phyloP scores from a whole-genome alignment of 2,888 invertebrate genomes.

The Andrena trimmerana region DNA sequence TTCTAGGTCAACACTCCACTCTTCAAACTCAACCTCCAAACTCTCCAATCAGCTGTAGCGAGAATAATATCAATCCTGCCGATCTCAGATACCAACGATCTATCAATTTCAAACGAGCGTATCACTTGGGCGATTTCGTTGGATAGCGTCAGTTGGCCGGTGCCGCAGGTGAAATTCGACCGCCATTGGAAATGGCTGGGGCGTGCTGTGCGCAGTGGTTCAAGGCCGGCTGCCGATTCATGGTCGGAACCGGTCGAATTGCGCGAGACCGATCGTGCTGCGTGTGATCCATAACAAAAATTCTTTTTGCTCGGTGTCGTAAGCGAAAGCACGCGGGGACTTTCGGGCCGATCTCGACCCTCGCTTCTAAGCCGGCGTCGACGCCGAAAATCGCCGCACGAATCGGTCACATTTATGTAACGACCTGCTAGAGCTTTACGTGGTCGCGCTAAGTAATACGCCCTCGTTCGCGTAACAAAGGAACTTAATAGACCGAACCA shows the following conservation, averaged over 20 bases:
- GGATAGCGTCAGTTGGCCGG: neutral
- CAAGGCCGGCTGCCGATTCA: slow-evolving; percentile 68
- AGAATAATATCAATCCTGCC: neutral
- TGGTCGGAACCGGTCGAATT: slow-evolving; percentile 59
- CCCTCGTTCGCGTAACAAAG: slow-evolving; percentile 37
- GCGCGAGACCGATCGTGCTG: slow-evolving; percentile 46
- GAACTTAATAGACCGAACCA: neutral
- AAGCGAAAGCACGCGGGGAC: slow-evolving; percentile 43
- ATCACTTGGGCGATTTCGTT: neutral
- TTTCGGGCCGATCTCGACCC: slow-evolving; percentile 19
- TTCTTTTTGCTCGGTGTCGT: slow-evolving; percentile 39
- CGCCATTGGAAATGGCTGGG: slow-evolving; percentile 20
- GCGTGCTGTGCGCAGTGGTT: slow-evolving; percentile 54
- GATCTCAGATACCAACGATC: neutral
- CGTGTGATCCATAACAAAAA: slow-evolving; percentile 46
- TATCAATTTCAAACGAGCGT: neutral
- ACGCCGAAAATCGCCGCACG: slow-evolving; percentile 43
- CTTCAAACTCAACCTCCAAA: neutral
- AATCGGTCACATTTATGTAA: slow-evolving; percentile 53
- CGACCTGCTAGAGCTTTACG: slow-evolving; percentile 7
- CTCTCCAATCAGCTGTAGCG: neutral
- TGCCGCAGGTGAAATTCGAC: slow-evolving; percentile 54
- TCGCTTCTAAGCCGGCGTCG: slow-evolving; percentile 42
- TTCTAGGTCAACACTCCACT: too few relatives aligned
- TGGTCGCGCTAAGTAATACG: slow-evolving; percentile 51